These are phyloP conservation scores for Zootermopsis nevadensis DNA, from an alignment of 2,888 invertebrate species.

Conservation along the genomic window DNA sequence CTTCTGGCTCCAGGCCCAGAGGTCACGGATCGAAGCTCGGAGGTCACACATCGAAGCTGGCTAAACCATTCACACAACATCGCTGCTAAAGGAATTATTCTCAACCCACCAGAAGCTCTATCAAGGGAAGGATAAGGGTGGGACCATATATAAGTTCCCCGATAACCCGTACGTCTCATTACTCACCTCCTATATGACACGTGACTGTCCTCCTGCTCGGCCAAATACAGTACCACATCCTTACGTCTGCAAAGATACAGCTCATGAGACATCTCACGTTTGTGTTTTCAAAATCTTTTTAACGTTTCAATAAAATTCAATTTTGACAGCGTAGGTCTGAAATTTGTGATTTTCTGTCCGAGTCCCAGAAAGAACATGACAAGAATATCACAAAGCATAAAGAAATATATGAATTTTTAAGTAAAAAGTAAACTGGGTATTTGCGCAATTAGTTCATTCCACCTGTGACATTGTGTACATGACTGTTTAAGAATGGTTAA, in stretches of 20 bases:
- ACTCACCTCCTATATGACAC: constrained; percentile 50
- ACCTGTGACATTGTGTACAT: not conserved
- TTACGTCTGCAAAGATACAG: constrained; percentile 59
- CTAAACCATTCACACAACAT: constrained; percentile 34
- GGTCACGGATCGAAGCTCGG: constrained; percentile 12
- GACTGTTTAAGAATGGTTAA: not conserved
- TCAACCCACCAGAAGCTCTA: not conserved
- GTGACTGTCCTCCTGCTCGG: constrained; percentile 47
- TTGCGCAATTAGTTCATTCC: not conserved
- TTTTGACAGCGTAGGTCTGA: not conserved
- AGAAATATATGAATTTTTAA: not conserved
- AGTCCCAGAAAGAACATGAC: not conserved
- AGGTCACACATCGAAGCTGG: constrained; percentile 31
- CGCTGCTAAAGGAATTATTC: constrained; percentile 30
- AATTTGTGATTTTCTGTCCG: constrained; percentile 19
- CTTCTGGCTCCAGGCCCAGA: constrained; percentile 42
- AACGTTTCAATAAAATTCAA: not conserved
- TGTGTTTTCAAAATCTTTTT: not conserved
- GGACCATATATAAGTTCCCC: constrained; percentile 7
- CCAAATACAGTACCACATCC: constrained; percentile 52
- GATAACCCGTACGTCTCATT: constrained; percentile 43
- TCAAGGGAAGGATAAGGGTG: constrained; percentile 12
- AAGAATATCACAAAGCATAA: not conserved
- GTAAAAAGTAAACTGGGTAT: not conserved
- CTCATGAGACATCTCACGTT: constrained; percentile 54